These are phyloP conservation scores for Strigamia maritima DNA, from an alignment of 2,888 invertebrate genomes.

Conservation along the genomic window DNA sequence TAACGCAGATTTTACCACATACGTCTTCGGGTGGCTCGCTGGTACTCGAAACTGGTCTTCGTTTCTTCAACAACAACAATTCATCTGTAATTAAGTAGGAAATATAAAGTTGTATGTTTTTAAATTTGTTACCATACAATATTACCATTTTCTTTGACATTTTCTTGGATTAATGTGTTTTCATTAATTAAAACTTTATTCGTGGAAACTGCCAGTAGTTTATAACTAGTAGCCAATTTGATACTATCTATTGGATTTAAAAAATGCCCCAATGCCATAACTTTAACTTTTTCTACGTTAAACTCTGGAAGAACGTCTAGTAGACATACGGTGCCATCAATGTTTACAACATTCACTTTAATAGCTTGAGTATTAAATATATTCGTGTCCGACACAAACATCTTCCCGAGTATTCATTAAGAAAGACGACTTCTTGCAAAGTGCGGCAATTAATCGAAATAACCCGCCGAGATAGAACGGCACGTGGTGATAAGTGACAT, in stretches of 20 bases:
- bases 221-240: slow-evolving; percentile 52
- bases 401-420: no score
- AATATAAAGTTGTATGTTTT: no score
- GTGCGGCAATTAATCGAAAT: neutral
- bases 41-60: slow-evolving; percentile 45
- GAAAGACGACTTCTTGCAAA: no score
- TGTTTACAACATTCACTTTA: slow-evolving; percentile 51
- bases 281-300: slow-evolving; percentile 53
- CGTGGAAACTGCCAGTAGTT: slow-evolving; percentile 51
- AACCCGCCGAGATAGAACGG: neutral
- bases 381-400: slow-evolving; percentile 53
- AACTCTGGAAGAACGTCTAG: slow-evolving; percentile 50
- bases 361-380: slow-evolving; percentile 49
- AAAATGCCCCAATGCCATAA: slow-evolving; percentile 52
- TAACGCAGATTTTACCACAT: neutral
- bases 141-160: slow-evolving; percentile 52
- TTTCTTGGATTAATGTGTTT: slow-evolving; percentile 50
- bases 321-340: slow-evolving; percentile 50
- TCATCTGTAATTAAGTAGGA: slow-evolving; percentile 50
- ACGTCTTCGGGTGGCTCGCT: slow-evolving; percentile 14
- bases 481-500: neutral
- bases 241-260: slow-evolving; percentile 50
- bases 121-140: no score
- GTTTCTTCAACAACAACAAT: slow-evolving; percentile 49
- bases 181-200: slow-evolving; percentile 51